Evolutionary conservation across 2,888 invertebrate species (phyloP).

Genomic region (Chymomyza fuscimana): DNA sequence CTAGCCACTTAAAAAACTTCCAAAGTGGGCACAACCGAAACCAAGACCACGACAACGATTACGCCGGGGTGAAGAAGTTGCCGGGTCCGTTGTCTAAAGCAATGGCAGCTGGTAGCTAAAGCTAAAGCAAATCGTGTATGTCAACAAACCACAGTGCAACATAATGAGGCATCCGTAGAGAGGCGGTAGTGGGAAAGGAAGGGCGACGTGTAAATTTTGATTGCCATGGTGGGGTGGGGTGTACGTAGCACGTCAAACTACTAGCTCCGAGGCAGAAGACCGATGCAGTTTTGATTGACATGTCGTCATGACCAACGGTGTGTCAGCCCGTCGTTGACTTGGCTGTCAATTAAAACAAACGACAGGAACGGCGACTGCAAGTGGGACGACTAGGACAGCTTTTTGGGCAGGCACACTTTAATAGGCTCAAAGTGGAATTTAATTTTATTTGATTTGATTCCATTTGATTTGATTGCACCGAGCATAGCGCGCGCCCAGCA

Average conservation of each 20-base stretch:
- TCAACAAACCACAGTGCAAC: conserved; percentile 64
- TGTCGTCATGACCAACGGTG: conserved; percentile 47
- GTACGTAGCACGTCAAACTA: conserved; percentile 22
- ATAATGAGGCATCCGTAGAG: conserved; percentile 52
- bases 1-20: conserved; percentile 35
- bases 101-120: conserved; percentile 6
- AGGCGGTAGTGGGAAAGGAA: conserved; percentile 5
- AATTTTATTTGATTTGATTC: conserved; percentile 77
- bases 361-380: conserved; percentile 37
- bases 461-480: conserved; percentile 71
- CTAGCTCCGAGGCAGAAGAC: conserved; percentile 25
- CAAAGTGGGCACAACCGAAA: conserved; percentile 19
- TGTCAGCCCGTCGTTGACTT: conserved; percentile 73
- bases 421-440: conserved; percentile 78
- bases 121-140: conserved; percentile 41
- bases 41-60: conserved; percentile 16
- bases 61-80: conserved; percentile 1
- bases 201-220: background rate
- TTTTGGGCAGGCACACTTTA: conserved; percentile 64
- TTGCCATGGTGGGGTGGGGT: background rate
- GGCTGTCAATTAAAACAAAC: conserved; percentile 77
- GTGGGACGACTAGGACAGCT: conserved; percentile 18
- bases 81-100: conserved; percentile 29
- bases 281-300: conserved; percentile 76
- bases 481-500: conserved; percentile 52